These are phyloP conservation scores for Eira barbara DNA, from an alignment of 2,113 vertebrate genomes.

Conservation along the genomic window DNA sequence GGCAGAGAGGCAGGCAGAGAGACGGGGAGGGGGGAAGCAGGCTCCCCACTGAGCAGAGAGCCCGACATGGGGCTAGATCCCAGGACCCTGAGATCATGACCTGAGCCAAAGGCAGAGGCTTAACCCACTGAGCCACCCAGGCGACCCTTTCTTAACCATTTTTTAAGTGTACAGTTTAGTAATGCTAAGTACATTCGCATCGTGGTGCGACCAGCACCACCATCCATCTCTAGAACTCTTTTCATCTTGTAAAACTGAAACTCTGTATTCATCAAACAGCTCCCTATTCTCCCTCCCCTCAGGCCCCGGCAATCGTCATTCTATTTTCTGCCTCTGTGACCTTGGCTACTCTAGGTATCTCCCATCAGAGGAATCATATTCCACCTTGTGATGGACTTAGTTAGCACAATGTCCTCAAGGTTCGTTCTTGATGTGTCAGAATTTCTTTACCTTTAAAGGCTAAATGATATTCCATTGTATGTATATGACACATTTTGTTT, in stretches of 20 bases:
- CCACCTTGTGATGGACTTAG: not conserved
- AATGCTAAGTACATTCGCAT: not conserved
- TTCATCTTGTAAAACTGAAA: not conserved
- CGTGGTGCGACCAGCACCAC: not conserved
- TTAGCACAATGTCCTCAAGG: not conserved
- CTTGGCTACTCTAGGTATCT: not conserved
- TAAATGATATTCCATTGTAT: not conserved
- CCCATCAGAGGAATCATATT: not conserved
- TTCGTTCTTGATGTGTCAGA: not conserved
- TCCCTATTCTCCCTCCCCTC: not conserved
- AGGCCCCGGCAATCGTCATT: not conserved
- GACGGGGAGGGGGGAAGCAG: no score
- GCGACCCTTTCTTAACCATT: not conserved
- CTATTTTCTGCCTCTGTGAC: not conserved
- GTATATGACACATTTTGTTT: not conserved
- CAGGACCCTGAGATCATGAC: no score
- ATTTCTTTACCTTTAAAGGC: not conserved
- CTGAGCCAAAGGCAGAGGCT: no score
- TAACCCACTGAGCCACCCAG: no score
- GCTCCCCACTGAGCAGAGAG: no score
- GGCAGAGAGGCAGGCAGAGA: no score
- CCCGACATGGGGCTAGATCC: no score
- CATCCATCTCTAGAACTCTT: not conserved
- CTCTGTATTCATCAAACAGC: not conserved
- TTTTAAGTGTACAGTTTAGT: not conserved